Evolutionary conservation across 2,797 vertebrate genomes (phyloP), one percentile per base, ranked within the genome.

Genomic region (Anguilla marmorata): DNA sequence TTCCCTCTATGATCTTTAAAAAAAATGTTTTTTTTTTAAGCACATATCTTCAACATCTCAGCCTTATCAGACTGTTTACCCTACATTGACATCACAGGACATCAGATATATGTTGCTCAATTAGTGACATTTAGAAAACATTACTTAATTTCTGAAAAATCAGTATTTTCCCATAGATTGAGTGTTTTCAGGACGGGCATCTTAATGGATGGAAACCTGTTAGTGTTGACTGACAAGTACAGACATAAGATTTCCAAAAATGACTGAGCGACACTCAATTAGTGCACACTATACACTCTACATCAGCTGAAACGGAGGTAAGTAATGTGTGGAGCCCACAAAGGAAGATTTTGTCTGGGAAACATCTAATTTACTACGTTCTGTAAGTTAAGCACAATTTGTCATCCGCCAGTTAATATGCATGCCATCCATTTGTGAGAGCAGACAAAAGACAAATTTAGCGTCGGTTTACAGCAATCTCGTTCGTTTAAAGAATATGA

Each of bases 391-490:
- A 91, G 91, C 94, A 93, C 91, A 92, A 94, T 95, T 95, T 93
- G 92, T 92, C 89, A 89, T 92, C 92, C 94, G 93, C 93, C 93
- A 87, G 92, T 94, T 94, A 94, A 94, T 96, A 95, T 94, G 92
- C 93, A 93, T 87, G 93, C 90, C 92, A 94, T 94, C 94, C 91
- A 87, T 90, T 92, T 92, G 27, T n/a, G 91, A 89, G 91, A 93
- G 92, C 91, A 93, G 90, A 90, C 92, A 88, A 95, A 93, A 94
- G 92, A 95, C 93, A 93, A 94, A 94, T 95, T 95, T 93, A 95
- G 94, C 94, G 94, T 95, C 95, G 93, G 95, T 96, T 96, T 95
- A 95, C 95, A 95, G 94, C 94, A 95, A 95, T 94, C 93, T 91
- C 88, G 56, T 45, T 89, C 48, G 89, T 93, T 92, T 90, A 93